Base-by-base conservation (phyloP, 2,888 invertebrate species). In the Drosophila mayaguana region DNA sequence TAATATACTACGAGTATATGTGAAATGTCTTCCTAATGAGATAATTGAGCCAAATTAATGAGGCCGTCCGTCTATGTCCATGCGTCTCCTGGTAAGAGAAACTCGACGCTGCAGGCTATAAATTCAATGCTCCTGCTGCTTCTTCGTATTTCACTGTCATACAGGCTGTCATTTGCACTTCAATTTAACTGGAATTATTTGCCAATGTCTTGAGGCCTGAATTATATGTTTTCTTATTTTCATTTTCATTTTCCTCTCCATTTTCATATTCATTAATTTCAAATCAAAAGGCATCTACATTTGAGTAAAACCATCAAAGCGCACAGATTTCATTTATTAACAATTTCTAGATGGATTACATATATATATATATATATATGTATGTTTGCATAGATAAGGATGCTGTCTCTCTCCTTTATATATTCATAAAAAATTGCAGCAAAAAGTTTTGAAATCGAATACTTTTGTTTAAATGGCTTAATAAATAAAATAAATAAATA, bases 21-120 rank as follows among this genome's bases (percentile, higher is more conserved):
- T 28, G 25, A 32, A n/a, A 9, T 32, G 48, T 12, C 18, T 48
- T 6, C 11, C 28, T 32, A 48, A 28, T 32, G 18, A 32, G 48
- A 32, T 48, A 48, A 48, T 32, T 48, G 48, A 18, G 48, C n/a
- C 28, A 48, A 48, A 32, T 32, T 48, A 48, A 48, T 48, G 28
- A 28, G 25, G 46, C 46, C 11, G 28, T 11, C 28, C 6, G 28
- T 18, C 16, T 4, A 28, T 7, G 16, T 12, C 2, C 3, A 18
- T 12, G 36, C 2, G 16, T 16, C 12, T 4, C 12, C 12, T 34
- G 11, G 12, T 11, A 4, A 9, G 25, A 8, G 46, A 11, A 16
- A 18, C 48, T 7, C 32, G 0, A 3, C 2, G 28, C 32, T 32
- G 18, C 28, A 12, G 48, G 48, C 48, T 25, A 25, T 46, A 46